Percentiles rank a stretch among this genome's conserved stretches.
These are phyloP conservation scores for Drosophila birchii DNA, from an alignment of 2,888 invertebrate genomes.

Conservation along the genomic window DNA sequence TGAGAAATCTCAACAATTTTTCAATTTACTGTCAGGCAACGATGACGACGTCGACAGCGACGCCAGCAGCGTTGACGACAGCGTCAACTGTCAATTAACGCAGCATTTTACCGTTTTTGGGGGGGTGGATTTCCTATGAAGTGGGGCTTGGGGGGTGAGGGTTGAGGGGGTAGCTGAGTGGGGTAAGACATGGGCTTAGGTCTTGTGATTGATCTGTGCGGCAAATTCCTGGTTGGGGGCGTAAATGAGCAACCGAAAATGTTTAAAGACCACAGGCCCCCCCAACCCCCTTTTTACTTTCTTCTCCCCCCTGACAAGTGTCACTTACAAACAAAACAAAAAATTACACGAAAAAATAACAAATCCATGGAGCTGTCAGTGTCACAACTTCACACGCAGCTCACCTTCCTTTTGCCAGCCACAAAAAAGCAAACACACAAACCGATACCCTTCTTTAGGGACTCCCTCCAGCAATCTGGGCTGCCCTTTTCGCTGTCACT, in stretches of 20 bases:
- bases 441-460: constrained; percentile 5
- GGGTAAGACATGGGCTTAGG: constrained; percentile 54
- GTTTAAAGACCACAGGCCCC: constrained; percentile 4
- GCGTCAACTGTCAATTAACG: constrained; percentile 70
- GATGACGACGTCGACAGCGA: constrained; percentile 47
- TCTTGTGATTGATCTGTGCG: constrained; percentile 63
- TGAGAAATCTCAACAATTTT: constrained; percentile 70
- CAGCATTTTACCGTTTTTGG: constrained; percentile 47
- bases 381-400: constrained; percentile 39
- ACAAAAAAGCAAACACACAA: background rate
- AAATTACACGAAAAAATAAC: constrained; percentile 20
- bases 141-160: background rate
- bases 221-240: constrained; percentile 46
- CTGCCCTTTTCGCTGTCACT: constrained; percentile 40
- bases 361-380: constrained; percentile 41
- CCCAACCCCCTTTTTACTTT: background rate
- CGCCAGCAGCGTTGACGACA: constrained; percentile 26
- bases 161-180: constrained; percentile 6
- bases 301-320: constrained; percentile 31
- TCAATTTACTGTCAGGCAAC: constrained; percentile 74
- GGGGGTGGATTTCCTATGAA: constrained; percentile 27
- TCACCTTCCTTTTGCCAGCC: constrained; percentile 35
- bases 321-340: too few relatives aligned
- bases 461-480: constrained; percentile 23
- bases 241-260: constrained; percentile 45